A percentile compares a stretch with the other conserved stretches of the same genome.
Conservation (phyloP, 2,113 vertebrate species). For the Nycticryphes semicollaris region DNA sequence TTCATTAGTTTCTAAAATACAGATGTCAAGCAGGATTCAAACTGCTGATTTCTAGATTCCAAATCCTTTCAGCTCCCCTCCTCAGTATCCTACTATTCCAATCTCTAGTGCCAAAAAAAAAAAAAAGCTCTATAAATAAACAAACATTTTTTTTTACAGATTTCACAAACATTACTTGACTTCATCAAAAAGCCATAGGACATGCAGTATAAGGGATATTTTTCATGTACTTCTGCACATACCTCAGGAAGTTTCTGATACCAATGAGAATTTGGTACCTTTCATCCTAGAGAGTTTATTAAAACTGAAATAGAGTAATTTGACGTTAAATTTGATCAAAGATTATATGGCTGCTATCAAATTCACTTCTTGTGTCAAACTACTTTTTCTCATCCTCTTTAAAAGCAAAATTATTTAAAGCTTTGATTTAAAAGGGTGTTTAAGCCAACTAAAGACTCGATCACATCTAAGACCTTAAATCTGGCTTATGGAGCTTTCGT, state of each 20-base stretch:
- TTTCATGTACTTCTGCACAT: background rate
- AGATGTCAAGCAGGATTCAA: background rate
- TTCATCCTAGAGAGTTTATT: background rate
- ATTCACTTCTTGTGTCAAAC: background rate
- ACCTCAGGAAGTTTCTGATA: background rate
- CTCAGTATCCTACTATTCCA: background rate
- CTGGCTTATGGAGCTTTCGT: background rate
- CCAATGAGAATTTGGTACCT: background rate
- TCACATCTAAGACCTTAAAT: background rate
- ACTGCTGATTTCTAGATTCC: background rate
- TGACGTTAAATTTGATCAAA: background rate
- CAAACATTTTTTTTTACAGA: background rate
- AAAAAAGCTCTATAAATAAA: background rate
- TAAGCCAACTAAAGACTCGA: background rate
- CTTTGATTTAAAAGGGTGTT: background rate
- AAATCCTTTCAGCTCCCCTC: background rate
- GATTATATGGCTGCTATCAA: background rate
- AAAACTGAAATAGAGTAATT: background rate
- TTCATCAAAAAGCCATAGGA: background rate
- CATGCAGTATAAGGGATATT: background rate
- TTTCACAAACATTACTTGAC: background rate
- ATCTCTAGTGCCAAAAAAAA: background rate
- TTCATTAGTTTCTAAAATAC: background rate
- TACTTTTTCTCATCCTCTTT: background rate
- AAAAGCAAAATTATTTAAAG: background rate